phyloP scores from a whole-genome alignment of 2,888 invertebrate species.

The Octonoba sinensis region DNA sequence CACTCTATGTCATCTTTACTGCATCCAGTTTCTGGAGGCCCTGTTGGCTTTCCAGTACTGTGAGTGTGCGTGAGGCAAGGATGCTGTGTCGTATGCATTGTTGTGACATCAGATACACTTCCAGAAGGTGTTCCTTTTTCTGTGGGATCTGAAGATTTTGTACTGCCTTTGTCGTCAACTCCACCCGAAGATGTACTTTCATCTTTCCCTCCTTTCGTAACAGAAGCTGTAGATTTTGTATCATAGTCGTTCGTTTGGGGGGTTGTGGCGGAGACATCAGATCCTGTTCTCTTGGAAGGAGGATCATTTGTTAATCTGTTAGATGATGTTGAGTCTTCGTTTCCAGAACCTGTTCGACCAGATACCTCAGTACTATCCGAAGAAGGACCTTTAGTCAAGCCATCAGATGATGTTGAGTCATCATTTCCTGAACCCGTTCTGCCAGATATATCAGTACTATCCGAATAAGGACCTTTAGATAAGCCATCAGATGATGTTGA shows the following conservation, averaged over 20 bases:
- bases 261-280: too few relatives aligned
- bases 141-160: background rate
- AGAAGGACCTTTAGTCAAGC: background rate
- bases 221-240: background rate
- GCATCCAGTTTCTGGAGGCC: constrained; percentile 26
- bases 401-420: background rate
- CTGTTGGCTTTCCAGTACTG: constrained; percentile 22
- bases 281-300: background rate
- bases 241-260: too few relatives aligned
- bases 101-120: background rate
- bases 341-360: background rate
- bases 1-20: constrained; percentile 41
- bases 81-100: constrained; percentile 37
- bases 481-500: background rate
- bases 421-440: background rate
- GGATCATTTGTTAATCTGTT: background rate
- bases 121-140: background rate
- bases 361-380: background rate
- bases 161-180: background rate
- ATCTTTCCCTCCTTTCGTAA: background rate
- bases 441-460: background rate
- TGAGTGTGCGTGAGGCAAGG: constrained; percentile 54
- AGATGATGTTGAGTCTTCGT: background rate
- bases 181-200: background rate
- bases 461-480: too few relatives aligned